Evolutionary conservation across 2,888 invertebrate genomes (phyloP), one percentile per base, ranked within the genome.

Genomic region (Sarcophaga carnaria): DNA sequence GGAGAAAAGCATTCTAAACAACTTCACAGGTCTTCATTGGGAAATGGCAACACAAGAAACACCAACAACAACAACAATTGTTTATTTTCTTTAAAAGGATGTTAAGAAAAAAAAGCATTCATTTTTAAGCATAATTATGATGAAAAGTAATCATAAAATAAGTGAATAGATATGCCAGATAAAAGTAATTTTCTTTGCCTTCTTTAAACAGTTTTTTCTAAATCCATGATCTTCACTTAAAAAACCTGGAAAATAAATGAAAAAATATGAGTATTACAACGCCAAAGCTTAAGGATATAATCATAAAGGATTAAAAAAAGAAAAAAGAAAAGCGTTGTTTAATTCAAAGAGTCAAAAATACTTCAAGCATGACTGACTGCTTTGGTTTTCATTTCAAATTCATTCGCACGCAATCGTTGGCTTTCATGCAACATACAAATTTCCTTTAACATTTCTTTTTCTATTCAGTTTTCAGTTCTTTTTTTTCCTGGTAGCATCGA

Each of bases 251-350:
- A 37, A 37, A 37, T 37, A 37, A 37, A 37, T 37, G 37, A 37
- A 37, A 54, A 54, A 54, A 37, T 37, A 37, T 37, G 8, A 2
- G 2, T 37, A 10, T 4, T 12, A 54, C 71, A 79, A 83, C 63
- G 77, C 74, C 83, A 74, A 77, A 83, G 74, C 70, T 80, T 64
- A 70, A 78, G 69, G 74, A 86, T 80, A 78, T 37, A 37, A 37
- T 37, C 0, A 77, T 80, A 86, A 74, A 86, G 78, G 78, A 67
- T 70, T 74, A 74, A 78, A 64, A 3, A 27, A 0, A 54, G 3
- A 1, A 22, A 59, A 70, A 8, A 10, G 20, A 54, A 59, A 11
- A 12, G 10, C 25, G 69, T 22, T n/a, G 22, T 66, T 82, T 11
- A 59, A 62, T 76, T 66, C 17, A 67, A 78, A 67, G 62, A 22